Evolutionary conservation across 2,113 vertebrate species (phyloP).

Genomic region (Prietella phreatophila): DNA sequence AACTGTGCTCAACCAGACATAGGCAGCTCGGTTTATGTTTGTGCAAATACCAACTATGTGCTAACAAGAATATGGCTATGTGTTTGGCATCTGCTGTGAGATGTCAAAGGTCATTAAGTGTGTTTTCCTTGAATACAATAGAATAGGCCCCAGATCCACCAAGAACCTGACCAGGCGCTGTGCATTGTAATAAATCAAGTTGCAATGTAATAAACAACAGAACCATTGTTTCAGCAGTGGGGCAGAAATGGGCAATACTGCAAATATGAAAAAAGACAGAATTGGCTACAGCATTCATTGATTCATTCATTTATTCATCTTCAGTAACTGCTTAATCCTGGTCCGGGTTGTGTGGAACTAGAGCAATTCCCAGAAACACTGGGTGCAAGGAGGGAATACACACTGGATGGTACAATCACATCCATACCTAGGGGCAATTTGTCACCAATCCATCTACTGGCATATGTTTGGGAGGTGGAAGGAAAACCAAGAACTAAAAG

Average conservation of each 20-base stretch:
- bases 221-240: background rate
- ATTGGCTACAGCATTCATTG: no score
- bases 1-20: background rate
- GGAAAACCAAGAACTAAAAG: no score
- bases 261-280: no score
- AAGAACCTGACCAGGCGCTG: background rate
- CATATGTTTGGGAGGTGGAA: no score
- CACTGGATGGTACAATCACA: no score
- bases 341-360: background rate
- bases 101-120: background rate
- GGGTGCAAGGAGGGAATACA: no score
- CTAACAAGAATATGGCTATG: background rate
- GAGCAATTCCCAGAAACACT: no score
- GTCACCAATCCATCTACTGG: no score
- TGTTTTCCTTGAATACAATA: background rate
- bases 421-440: no score
- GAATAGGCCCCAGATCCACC: background rate
- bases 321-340: background rate
- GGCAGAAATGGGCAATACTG: background rate
- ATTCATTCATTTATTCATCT: no score
- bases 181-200: background rate
- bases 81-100: background rate
- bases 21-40: background rate
- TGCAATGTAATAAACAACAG: background rate
- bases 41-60: background rate